These are phyloP conservation scores for Melinaea marsaeus DNA, from an alignment of 2,888 invertebrate genomes.

Conservation along the genomic window DNA sequence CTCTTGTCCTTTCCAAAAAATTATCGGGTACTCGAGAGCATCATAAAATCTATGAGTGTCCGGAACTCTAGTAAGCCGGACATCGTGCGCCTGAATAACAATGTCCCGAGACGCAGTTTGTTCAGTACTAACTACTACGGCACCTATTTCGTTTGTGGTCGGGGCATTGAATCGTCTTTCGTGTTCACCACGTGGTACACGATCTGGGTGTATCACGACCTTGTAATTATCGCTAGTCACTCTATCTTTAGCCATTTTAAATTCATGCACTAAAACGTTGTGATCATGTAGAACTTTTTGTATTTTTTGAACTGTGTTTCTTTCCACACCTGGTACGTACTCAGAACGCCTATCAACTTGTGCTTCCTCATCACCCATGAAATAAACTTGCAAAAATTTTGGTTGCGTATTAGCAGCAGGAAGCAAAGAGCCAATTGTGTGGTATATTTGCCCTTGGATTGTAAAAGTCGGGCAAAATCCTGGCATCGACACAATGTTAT, in stretches of 20 bases:
- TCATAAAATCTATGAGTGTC: conserved; percentile 47
- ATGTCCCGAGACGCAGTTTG: conserved; percentile 36
- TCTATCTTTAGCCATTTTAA: conserved; percentile 9
- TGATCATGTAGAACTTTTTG: conserved; percentile 36
- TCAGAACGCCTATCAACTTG: conserved; percentile 25
- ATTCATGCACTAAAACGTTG: conserved; percentile 34
- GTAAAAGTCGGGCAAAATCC: conserved; percentile 28
- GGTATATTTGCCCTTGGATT: conserved; percentile 30
- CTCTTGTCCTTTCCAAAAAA: conserved; percentile 42
- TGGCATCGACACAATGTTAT: conserved; percentile 19
- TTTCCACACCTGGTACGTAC: conserved; percentile 25
- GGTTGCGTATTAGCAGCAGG: conserved; percentile 18
- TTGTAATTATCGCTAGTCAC: too few species aligned
- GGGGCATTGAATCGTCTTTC: conserved; percentile 23
- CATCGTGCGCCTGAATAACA: conserved; percentile 32
- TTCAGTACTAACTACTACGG: conserved; percentile 33
- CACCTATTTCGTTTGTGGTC: conserved; percentile 37
- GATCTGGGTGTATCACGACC: too few species aligned
- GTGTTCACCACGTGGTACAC: too few species aligned
- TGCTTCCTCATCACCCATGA: conserved; percentile 22
- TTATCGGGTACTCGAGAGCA: conserved; percentile 48
- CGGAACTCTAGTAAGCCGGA: conserved; percentile 36
- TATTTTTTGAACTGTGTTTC: conserved; percentile 32
- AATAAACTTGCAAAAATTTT: conserved; percentile 29
- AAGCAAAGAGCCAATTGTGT: conserved; percentile 28